Evolutionary conservation across 2,797 vertebrate species (phyloP), one percentile per base, ranked within the genome.

Genomic region (Lagodon rhomboides): DNA sequence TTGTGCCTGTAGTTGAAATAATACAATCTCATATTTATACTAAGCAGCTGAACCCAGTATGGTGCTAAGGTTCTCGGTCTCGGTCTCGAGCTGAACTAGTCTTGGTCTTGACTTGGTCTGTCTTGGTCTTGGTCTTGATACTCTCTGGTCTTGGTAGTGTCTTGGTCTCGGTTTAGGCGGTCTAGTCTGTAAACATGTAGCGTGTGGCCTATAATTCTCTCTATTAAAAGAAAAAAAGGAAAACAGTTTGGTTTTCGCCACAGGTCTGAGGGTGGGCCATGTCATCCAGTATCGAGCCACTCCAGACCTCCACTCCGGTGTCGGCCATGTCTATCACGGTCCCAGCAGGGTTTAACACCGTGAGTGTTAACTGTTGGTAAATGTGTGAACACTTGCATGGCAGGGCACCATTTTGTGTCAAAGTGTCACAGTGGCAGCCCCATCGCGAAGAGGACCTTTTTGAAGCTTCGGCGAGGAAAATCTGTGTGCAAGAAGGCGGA

Each of bases 341-440:
- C 66, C 49, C 70, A 17, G 58, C 70, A 66, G 74, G 73, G 20
- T 51, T 75, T 75, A 72, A 70, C 76, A 34, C 70, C 11, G 53
- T 12, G 11, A 43, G 72, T 74, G 67, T 73, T 58, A 78, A 66
- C 83, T 77, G 68, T 56, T 64, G 53, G 82, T 72, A 56, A 78
- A 87, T 11, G 77, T 88, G 83, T 72, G 81, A 85, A 86, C 77
- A 23, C 12, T 25, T 25, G 46, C 87, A 20, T 68, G 53, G 83
- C 75, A 30, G 65, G 77, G 22, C 51, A 43, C 46, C 58, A 64
- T 71, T 72, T 78, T 73, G 73, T 75, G 83, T 78, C 76, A 68
- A 79, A 84, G 80, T 73, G 75, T 82, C 81, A 67, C 89, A 86
- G 78, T 51, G 67, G 72, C 72, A 80, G 75, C 43, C 51, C 41